Conservation (phyloP, 2,113 vertebrate genomes). For the Scolopax mira region DNA sequence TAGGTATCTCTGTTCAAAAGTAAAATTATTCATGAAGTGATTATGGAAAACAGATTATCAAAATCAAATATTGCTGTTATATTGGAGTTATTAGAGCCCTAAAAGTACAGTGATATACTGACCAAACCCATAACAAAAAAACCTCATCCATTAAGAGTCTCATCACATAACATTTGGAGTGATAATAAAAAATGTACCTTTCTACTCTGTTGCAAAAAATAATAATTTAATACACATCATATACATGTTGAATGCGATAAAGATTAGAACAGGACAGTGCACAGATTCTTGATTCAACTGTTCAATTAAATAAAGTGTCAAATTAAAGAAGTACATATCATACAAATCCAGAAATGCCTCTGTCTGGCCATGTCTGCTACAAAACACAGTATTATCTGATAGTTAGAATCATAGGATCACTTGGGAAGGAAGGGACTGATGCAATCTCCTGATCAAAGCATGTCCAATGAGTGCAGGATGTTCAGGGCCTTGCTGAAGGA, state of each 20-base stretch:
- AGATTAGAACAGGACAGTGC: background rate
- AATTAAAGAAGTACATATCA: background rate
- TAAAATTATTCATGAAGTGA: background rate
- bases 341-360: background rate
- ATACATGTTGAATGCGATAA: background rate
- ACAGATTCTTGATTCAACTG: background rate
- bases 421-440: background rate
- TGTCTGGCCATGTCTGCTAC: background rate
- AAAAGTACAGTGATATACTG: background rate
- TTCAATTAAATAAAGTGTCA: background rate
- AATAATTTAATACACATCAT: slow-evolving; percentile 43
- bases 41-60: slow-evolving; percentile 33
- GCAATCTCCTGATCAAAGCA: background rate
- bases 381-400: background rate
- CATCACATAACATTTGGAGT: background rate
- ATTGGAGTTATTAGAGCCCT: background rate
- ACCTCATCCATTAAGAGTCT: background rate
- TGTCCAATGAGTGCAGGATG: background rate
- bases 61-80: background rate
- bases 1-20: background rate
- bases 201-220: slow-evolving; percentile 31
- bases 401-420: background rate
- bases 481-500: background rate
- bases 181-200: slow-evolving; percentile 34
- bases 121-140: background rate